phyloP scores from a whole-genome alignment of 2,797 vertebrate species.

The Bradypus variegatus region DNA sequence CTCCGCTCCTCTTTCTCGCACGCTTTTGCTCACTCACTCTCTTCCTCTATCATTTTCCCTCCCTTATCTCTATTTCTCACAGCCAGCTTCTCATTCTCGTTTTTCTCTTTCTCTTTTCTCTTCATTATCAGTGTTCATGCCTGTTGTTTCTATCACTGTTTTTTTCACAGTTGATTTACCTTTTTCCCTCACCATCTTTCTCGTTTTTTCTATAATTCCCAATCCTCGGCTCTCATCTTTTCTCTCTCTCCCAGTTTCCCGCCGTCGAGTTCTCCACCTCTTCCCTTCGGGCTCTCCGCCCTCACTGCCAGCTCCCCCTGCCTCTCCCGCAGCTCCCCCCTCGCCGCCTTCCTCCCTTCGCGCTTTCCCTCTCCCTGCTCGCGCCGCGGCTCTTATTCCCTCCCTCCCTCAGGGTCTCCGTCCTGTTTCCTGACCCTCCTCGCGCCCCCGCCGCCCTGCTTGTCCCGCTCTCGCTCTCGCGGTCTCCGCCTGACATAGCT shows the following conservation, averaged over 20 bases:
- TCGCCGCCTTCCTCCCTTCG: not conserved
- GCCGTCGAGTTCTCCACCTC: too few species aligned
- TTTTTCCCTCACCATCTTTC: not conserved
- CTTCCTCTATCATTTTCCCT: not conserved
- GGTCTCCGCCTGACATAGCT: not conserved
- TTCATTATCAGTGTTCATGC: too few species aligned
- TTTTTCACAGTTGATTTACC: not conserved
- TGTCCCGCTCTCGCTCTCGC: not conserved
- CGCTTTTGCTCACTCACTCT: not conserved
- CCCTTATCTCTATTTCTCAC: not conserved
- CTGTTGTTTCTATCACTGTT: not conserved
- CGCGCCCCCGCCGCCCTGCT: not conserved
- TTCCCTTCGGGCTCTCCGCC: too few species aligned
- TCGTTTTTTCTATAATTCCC: too few species aligned
- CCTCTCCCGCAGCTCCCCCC: too few species aligned
- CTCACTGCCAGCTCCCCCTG: too few species aligned
- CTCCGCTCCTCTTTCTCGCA: not conserved
- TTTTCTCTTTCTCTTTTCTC: not conserved
- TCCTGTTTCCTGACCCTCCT: not conserved
- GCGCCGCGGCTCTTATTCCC: not conserved
- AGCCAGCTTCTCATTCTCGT: too few species aligned
- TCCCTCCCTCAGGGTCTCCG: not conserved
- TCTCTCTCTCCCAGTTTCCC: too few species aligned
- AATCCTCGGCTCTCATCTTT: too few species aligned
- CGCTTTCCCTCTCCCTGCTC: not conserved